A percentile compares a stretch with the other conserved stretches of the same genome.
Evolutionary conservation across 2,797 vertebrate genomes (phyloP).

Genomic region (Psittacula derbiana): DNA sequence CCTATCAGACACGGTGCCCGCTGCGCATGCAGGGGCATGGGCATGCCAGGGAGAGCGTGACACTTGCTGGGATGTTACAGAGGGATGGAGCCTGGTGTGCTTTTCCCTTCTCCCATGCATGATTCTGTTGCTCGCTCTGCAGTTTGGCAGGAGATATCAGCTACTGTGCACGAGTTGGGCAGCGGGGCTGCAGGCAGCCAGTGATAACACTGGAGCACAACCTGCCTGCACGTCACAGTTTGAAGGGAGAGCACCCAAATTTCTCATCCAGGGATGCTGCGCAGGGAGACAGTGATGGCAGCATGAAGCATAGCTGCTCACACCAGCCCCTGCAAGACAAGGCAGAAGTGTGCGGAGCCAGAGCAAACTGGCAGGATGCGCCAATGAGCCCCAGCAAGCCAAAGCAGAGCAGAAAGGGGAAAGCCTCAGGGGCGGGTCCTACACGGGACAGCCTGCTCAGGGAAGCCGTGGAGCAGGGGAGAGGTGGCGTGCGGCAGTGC

Average conservation of each 20-base stretch:
- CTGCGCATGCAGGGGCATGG: neutral
- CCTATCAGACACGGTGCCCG: neutral
- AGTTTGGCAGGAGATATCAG: neutral
- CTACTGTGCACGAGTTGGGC: rapidly evolving
- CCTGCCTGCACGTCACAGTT: rapidly evolving
- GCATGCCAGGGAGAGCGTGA: neutral
- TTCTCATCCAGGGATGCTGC: neutral
- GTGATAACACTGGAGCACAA: neutral
- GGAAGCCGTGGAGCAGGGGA: neutral
- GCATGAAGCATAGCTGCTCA: neutral
- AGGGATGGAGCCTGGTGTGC: neutral
- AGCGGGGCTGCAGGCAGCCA: rapidly evolving
- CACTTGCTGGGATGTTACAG: neutral
- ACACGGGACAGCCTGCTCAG: neutral
- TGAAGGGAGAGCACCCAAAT: neutral
- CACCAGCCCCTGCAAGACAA: rapidly evolving
- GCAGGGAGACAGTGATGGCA: neutral
- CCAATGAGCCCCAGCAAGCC: neutral
- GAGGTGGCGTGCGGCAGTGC: rapidly evolving
- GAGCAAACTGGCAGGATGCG: neutral
- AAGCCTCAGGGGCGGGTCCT: neutral
- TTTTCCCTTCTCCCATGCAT: neutral
- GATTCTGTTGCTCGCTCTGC: neutral
- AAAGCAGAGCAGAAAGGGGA: neutral
- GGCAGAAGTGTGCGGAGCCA: neutral